Evolutionary conservation across 2,113 vertebrate genomes (phyloP).

Genomic region (Hemicordylus capensis): DNA sequence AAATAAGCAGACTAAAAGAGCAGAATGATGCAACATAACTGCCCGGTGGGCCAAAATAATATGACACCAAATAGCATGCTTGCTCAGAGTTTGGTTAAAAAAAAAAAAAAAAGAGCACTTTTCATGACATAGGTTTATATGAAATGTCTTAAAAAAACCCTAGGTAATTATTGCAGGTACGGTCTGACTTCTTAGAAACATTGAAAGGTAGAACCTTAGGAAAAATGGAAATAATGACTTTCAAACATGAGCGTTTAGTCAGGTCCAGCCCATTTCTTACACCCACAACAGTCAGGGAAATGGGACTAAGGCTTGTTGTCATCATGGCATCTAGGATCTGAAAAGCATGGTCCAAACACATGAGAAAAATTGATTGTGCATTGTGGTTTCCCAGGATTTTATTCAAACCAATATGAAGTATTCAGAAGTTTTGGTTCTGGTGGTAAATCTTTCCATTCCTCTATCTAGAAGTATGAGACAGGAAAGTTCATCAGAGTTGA

Average conservation of each 20-base stretch:
- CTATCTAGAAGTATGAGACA: background rate
- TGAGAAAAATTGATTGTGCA: too few species aligned
- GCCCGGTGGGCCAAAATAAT: background rate
- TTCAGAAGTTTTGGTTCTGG: background rate
- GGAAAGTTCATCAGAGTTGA: background rate
- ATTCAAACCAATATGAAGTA: background rate
- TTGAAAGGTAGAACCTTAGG: background rate
- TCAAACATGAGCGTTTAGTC: background rate
- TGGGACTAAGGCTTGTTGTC: too few species aligned
- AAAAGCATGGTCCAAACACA: too few species aligned
- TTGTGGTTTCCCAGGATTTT: too few species aligned
- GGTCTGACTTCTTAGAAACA: background rate
- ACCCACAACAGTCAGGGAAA: background rate
- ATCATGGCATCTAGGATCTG: background rate
- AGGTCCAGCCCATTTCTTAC: background rate
- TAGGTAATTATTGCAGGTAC: background rate
- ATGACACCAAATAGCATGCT: background rate
- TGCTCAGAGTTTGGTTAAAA: background rate
- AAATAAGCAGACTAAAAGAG: constrained; percentile 18
- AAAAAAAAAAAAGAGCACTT: background rate
- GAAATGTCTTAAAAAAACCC: background rate
- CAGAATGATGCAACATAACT: background rate
- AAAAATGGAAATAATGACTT: background rate
- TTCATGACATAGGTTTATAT: background rate
- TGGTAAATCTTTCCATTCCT: background rate